Base-by-base conservation (phyloP, 1,140 invertebrate species). In the Adoxophyes honmai region DNA sequence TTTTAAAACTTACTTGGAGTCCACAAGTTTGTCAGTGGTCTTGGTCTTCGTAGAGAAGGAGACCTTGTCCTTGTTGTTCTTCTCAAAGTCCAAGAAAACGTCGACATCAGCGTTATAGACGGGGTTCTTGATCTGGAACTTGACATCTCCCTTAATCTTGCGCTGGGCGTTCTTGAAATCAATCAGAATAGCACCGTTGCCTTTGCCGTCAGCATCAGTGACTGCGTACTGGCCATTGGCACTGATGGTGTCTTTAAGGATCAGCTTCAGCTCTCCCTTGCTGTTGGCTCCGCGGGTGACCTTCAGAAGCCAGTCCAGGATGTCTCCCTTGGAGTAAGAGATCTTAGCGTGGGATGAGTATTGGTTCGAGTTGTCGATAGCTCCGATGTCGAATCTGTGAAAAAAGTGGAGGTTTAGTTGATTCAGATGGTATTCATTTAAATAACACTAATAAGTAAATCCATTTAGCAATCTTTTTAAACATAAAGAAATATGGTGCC, bases 1-100 rank as follows among this genome's bases (percentile, higher is more conserved):
- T n/a, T n/a, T n/a, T n/a, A n/a, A n/a, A 51, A 88, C 90, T 88
- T 81, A 91, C 88, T 93, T 95, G 0, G 93, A 91, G n/a, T 93
- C 91, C 0, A 95, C 33, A 1, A 86, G 83, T 0, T 88, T 89
- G 4, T 91, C 89, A 0, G 90, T 90, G 0, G 91, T 57, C 42
- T 91, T 91, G 34, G 90, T 92, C 21, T 91, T 86, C 0, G 94
- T 94, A n/a, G 89, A 89, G 4, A 94, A 66, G 59, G 90, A 89
- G 0, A 95, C 61, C 62, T 92, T 92, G 44, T 93, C 92, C 39
- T 75, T 91, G 9, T 92, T 92, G 69, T 94, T 91, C 60, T 94
- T 94, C 9, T 93, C 91, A n/a, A 91, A 93, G 72, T 95, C 91
- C 6, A 93, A 91, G 48, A 90, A 91, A 0, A 96, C 13, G 28